Evolutionary conservation across 2,113 vertebrate genomes (phyloP).

Genomic region (Misgurnus anguillicaudatus): DNA sequence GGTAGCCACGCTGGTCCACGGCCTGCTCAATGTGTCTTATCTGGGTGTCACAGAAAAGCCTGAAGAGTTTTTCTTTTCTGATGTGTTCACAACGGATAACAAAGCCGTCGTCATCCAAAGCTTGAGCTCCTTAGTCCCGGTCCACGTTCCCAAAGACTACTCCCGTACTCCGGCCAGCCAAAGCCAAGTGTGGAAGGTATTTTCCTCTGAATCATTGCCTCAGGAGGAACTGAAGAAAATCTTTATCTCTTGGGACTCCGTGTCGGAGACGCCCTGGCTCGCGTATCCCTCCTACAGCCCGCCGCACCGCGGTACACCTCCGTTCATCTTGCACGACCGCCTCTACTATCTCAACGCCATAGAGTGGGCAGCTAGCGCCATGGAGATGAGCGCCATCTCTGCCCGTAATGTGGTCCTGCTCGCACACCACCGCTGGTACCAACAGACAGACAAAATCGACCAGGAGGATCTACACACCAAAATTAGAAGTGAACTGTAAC

Average conservation of each 20-base stretch:
- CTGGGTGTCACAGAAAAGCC: constrained; percentile 70
- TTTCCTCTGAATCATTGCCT: constrained; percentile 75
- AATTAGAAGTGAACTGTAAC: constrained; percentile 85
- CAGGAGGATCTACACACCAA: constrained; percentile 86
- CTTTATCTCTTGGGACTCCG: constrained; percentile 80
- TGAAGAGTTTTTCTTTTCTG: constrained; percentile 66
- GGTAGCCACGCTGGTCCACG: constrained; percentile 82
- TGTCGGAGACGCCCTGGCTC: constrained; percentile 79
- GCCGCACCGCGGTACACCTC: constrained; percentile 74
- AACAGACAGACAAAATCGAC: constrained; percentile 72
- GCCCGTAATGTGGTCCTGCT: constrained; percentile 87
- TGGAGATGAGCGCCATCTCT: constrained; percentile 90
- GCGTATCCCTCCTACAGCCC: constrained; percentile 82
- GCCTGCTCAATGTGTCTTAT: constrained; percentile 81
- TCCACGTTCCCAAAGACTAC: constrained; percentile 58
- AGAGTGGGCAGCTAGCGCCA: constrained; percentile 86
- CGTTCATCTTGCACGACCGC: constrained; percentile 82
- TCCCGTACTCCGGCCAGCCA: constrained; percentile 49
- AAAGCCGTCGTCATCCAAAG: constrained; percentile 77
- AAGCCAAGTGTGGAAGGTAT: constrained; percentile 84
- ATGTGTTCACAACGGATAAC: constrained; percentile 78
- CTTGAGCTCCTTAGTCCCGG: constrained; percentile 71
- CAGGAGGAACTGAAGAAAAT: constrained; percentile 76
- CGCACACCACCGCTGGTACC: constrained; percentile 87
- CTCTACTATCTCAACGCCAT: constrained; percentile 88